Conservation (phyloP, 37 sponge, comb jelly and placozoan genomes). For the Agelas oroides region DNA sequence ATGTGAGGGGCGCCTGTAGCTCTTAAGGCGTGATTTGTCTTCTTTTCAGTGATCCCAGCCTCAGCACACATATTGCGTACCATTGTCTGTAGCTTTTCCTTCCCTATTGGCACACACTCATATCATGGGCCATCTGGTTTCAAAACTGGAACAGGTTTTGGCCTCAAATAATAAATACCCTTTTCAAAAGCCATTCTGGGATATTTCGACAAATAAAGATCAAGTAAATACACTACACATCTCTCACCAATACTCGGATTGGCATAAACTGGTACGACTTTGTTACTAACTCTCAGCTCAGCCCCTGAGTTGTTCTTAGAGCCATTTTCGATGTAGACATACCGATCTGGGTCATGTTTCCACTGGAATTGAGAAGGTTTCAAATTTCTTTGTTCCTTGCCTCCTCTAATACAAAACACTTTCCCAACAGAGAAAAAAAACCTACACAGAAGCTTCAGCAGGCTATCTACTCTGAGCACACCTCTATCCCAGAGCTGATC, state of each 20-base stretch:
- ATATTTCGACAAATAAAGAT: background rate
- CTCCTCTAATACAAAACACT: no score
- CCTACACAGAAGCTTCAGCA: no score
- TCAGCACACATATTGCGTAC: constrained; percentile 18
- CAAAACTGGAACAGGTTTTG: no score
- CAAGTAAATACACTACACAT: background rate
- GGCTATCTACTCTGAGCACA: no score
- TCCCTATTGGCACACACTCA: background rate
- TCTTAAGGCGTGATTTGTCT: constrained; percentile 52
- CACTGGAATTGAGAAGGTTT: background rate
- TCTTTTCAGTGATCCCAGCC: constrained; percentile 20
- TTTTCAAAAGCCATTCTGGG: background rate
- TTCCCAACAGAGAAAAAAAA: no score
- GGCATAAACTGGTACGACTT: background rate
- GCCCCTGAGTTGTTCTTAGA: constrained; percentile 18
- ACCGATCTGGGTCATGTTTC: background rate
- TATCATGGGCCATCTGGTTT: background rate
- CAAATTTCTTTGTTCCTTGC: constrained; percentile 1
- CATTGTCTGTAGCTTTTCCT: constrained; percentile 4
- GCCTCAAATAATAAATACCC: background rate
- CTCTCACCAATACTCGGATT: background rate
- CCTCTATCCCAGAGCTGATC: no score
- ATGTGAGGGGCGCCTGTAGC: constrained; percentile 26
- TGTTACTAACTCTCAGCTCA: background rate
- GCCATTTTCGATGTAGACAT: constrained; percentile 9